Evolutionary conservation across 2,888 invertebrate genomes (phyloP).

Genomic region (Acanthococcus lagerstroemiae): DNA sequence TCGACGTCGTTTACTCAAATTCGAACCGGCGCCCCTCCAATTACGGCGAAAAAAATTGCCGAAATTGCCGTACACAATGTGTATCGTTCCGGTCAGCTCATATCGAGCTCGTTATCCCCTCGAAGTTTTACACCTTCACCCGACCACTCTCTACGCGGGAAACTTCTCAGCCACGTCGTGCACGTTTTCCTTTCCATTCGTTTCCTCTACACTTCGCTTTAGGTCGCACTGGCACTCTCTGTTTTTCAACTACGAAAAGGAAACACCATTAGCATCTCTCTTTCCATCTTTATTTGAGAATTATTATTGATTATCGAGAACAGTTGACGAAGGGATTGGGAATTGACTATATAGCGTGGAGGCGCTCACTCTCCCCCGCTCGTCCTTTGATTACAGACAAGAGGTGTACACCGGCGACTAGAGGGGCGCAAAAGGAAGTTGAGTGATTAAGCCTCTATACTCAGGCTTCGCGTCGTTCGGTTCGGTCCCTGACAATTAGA

Average conservation of each 20-base stretch:
- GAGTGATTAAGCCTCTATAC: conserved; percentile 26
- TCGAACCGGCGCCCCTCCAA: too few relatives aligned
- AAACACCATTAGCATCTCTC: conserved; percentile 20
- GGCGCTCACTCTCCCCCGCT: background rate
- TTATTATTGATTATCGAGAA: conserved; percentile 32
- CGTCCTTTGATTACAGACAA: conserved; percentile 20
- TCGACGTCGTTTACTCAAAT: too few relatives aligned
- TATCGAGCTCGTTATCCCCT: too few relatives aligned
- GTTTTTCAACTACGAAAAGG: background rate
- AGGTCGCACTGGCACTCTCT: conserved; percentile 9
- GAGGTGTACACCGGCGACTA: background rate
- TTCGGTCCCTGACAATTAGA: conserved; percentile 34
- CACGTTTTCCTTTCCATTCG: too few relatives aligned
- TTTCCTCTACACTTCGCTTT: background rate
- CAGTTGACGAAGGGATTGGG: conserved; percentile 33
- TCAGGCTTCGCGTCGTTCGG: conserved; percentile 18
- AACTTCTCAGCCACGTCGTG: background rate
- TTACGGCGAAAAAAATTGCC: too few relatives aligned
- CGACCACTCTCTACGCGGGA: too few relatives aligned
- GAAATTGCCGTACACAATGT: too few relatives aligned
- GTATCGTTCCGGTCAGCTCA: too few relatives aligned
- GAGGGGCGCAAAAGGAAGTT: conserved; percentile 20
- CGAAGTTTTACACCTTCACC: too few relatives aligned
- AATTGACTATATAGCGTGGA: conserved; percentile 32
- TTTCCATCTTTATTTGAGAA: conserved; percentile 24